Conservation (phyloP, 2,113 vertebrate species). For the Amblyopsis rosae region DNA sequence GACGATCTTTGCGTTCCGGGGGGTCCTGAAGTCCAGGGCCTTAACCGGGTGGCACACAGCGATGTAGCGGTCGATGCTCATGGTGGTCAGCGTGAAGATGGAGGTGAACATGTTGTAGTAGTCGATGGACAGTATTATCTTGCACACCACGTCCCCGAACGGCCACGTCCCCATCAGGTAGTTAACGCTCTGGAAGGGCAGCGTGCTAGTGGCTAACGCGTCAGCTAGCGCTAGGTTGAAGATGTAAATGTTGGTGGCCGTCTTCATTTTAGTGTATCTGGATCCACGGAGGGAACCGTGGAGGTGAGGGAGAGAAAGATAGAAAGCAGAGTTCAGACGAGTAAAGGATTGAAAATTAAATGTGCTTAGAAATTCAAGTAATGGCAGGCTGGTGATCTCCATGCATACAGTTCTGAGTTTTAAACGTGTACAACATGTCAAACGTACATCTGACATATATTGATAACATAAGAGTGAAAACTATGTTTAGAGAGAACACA, state of each 20-base stretch:
- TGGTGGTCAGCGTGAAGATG: constrained; percentile 97
- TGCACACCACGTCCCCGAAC: constrained; percentile 92
- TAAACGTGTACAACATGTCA: too few species aligned
- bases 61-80: constrained; percentile 97
- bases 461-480: too few species aligned
- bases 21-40: constrained; percentile 95
- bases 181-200: constrained; percentile 97
- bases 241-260: constrained; percentile 99
- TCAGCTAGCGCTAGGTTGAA: constrained; percentile 97
- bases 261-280: constrained; percentile 99
- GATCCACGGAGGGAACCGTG: constrained; percentile 8
- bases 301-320: not conserved
- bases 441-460: too few species aligned
- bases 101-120: constrained; percentile 99
- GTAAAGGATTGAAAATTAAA: not conserved
- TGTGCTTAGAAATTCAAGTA: too few species aligned
- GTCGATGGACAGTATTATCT: constrained; percentile 96
- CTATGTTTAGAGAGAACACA: too few species aligned
- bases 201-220: constrained; percentile 92
- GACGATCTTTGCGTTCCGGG: constrained; percentile 95
- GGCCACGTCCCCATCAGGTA: constrained; percentile 98
- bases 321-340: not conserved
- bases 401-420: too few species aligned
- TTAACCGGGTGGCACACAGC: constrained; percentile 97
- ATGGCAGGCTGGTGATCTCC: too few species aligned